Base-by-base conservation (phyloP, 2,113 vertebrate species). In the Aegotheles bennettii region DNA sequence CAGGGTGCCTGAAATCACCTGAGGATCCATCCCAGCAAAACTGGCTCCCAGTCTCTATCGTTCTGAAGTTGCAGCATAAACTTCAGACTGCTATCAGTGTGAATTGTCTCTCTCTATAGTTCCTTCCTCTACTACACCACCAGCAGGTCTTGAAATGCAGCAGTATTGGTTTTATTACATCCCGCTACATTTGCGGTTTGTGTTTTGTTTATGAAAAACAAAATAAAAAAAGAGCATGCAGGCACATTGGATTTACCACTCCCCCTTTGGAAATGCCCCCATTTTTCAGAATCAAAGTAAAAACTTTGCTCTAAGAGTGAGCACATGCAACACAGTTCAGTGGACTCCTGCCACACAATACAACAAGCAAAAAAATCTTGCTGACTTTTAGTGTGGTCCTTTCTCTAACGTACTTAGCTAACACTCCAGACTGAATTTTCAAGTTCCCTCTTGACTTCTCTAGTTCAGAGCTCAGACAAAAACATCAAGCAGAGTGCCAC, bases 391-490 rank as follows among this genome's bases (percentile, higher is more conserved):
- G 20, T 15, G 26, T 29, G 18, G 54, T 80, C 11, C 11, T 36
- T 60, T 87, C 36, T 56, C 63, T 64, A 16, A 42, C 47, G 38
- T 48, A 38, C 42, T 76, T 69, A 21, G 25, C 25, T 61, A 73
- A 67, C 17, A 56, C 14, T 45, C 25, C 17, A 73, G 35, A 21
- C 29, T 70, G 59, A 88, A 69, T 67, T 77, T 91, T 80, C 54
- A 93, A 51, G 67, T 88, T 38, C 93, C 13, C 50, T 84, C 88
- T 86, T 81, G n/a, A 71, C 36, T 84, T 13, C 43, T 51, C 31
- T 42, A 70, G 35, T 63, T 88, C 75, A 90, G 31, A 84, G 25
- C 16, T 69, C 42, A 42, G 42, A n/a, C n/a, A n/a, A n/a, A 65
- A 89, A 82, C 53, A 84, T 70, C 31, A 90, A 77, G 63, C 33